Evolutionary conservation across 92 coral and sea anemone genomes (phyloP).

Genomic region (Heteractis magnifica): DNA sequence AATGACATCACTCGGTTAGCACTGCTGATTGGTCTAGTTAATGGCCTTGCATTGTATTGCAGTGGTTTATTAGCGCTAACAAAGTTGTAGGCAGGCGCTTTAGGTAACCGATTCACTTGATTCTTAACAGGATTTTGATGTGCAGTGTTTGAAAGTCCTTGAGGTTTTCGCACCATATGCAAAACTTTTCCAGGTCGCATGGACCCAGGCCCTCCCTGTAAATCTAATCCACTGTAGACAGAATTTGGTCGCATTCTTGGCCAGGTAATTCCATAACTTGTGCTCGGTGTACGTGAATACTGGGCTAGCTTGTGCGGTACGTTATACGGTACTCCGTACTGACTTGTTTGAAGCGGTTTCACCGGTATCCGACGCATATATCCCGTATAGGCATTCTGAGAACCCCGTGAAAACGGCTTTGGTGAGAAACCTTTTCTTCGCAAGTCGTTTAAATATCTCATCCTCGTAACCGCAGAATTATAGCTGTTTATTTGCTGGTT

Average conservation of each 20-base stretch:
- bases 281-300: not conserved
- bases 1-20: not conserved
- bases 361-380: not conserved
- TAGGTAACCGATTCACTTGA: constrained; percentile 8
- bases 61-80: not conserved
- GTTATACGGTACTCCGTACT: not conserved
- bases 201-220: constrained; percentile 16
- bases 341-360: not conserved
- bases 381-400: constrained; percentile 15
- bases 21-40: not conserved
- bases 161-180: constrained; percentile 11
- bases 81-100: constrained; percentile 6
- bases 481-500: constrained; percentile 3
- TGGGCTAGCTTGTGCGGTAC: not conserved
- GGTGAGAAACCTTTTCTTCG: not conserved
- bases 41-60: not conserved
- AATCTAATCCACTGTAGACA: not conserved
- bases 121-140: constrained; percentile 4
- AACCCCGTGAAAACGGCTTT: constrained; percentile 6
- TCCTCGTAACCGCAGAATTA: not conserved
- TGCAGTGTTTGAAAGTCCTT: not conserved
- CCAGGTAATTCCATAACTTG: not conserved
- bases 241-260: not conserved
- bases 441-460: constrained; percentile 4
- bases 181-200: constrained; percentile 27